Base-by-base conservation (phyloP, 53 echinoderm and acorn worm genomes). In the Echinometra lucunter region DNA sequence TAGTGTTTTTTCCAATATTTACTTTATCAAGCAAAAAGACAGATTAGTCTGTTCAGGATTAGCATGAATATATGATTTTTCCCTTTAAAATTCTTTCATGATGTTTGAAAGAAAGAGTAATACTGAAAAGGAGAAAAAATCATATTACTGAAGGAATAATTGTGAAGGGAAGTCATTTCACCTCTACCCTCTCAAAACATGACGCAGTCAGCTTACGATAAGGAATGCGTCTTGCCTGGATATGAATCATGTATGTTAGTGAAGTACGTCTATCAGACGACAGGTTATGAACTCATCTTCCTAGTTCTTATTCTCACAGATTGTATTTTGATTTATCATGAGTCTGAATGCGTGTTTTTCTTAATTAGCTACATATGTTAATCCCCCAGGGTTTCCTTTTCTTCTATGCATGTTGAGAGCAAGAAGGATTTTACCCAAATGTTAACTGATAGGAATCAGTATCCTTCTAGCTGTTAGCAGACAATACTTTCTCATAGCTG, bases 261-360 rank as follows among this genome's bases (percentile, higher is more conserved):
- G 11, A 53, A 28, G 49, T 85, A 49, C 11, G 28, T 45, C 89
- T 37, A 16, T 58, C 58, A 58, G 89, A 89, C 89, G 21, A 37
- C 89, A 89, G 89, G 89, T 89, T 89, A 89, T 89, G 89, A 89
- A 89, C 89, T 60, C 89, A 89, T 60, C 89, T 89, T 60, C 58
- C 89, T 49, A 16, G 37, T 60, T 16, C 60, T 35, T 60, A 45
- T 60, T 57, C 89, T 30, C 57, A 34, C 16, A 30, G 58, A 89
- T 89, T 10, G 38, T 38, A 85, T 85, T 47, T 85, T 85, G 30
- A 28, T 85, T 45, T 85, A 47, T 28, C 42, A 85, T 49, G 85
- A 83, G 47, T 47, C 19, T 47, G 9, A 49, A 85, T 85, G 85
- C 49, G 30, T 85, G 49, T 49, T 74, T 38, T 42, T 81, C 42